Evolutionary conservation across 2,888 invertebrate species (phyloP), one percentile per base, ranked within the genome.

Genomic region (Drosophila kanekoi): DNA sequence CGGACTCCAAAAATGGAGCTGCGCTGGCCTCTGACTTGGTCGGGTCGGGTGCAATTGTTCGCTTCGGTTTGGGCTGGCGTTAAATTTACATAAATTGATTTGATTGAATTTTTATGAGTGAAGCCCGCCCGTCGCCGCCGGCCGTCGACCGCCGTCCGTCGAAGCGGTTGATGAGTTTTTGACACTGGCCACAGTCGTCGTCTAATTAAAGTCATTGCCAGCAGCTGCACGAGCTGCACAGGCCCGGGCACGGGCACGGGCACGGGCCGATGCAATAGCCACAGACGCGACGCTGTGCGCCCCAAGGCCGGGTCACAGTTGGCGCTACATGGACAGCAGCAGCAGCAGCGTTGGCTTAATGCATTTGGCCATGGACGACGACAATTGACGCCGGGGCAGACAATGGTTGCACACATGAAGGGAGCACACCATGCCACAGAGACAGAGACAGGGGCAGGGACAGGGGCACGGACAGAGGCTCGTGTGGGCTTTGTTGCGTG

Each of bases 11-110:
- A 28, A 8, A 28, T 28, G 28, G 8, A 28, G 28, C 28, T 28
- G 28, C 28, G 28, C 28, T 28, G 28, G 28, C 28, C 28, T 28
- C 28, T 28, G 52, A 67, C 57, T 67, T 58, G 59, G 71, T 54
- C 65, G 58, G 59, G 71, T 54, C 65, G 57, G 53, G 49, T 64
- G 61, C 49, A 38, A 70, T 62, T 60, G 67, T 73, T 72, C 56
- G 35, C 16, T 18, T 10, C 13, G 38, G 43, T 57, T 61, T 28
- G 59, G 41, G 51, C 58, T 61, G 73, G 85, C 90, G 91, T 91
- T 91, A 91, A 91, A 92, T 92, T 92, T 92, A 89, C 92, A 92
- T 92, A 92, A 92, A 92, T 91, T 92, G 92, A 92, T 92, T 92
- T 92, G 92, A 92, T 91, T 91, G 91, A 91, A 91, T 91, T 92